Conservation (phyloP, 2,797 vertebrate species). For the Rhinogobio ventralis region DNA sequence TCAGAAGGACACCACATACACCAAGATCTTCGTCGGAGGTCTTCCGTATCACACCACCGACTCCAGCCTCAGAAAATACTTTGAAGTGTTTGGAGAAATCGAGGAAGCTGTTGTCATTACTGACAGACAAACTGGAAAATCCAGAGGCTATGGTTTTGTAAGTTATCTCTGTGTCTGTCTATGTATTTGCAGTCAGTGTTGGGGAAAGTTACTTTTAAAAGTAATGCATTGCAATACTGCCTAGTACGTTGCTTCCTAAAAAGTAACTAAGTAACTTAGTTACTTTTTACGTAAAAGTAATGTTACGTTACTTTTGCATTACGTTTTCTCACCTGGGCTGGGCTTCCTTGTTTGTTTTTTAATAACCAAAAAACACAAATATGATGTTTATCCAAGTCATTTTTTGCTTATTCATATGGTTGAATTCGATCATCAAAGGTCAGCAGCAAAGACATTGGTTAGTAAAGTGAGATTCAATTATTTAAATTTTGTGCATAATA, state of each 20-base stretch:
- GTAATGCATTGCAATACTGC: too few relatives aligned
- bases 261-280: too few relatives aligned
- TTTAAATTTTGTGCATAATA: too few relatives aligned
- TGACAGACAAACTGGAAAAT: constrained; percentile 95
- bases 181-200: neutral
- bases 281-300: too few relatives aligned
- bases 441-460: too few relatives aligned
- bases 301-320: neutral
- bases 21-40: constrained; percentile 97
- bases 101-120: constrained; percentile 98
- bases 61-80: constrained; percentile 95
- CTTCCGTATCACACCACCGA: constrained; percentile 97
- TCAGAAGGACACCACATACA: constrained; percentile 97
- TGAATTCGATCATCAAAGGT: too few relatives aligned
- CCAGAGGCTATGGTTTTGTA: constrained; percentile 96
- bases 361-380: too few relatives aligned
- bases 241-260: too few relatives aligned
- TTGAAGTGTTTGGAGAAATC: constrained; percentile 96
- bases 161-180: constrained; percentile 69
- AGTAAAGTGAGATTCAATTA: too few relatives aligned
- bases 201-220: too few relatives aligned
- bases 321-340: neutral
- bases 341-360: neutral
- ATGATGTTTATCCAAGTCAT: too few relatives aligned
- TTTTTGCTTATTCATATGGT: too few relatives aligned